Evolutionary conservation across 2,888 invertebrate genomes (phyloP).

Genomic region (Drosophila melanocephala): DNA sequence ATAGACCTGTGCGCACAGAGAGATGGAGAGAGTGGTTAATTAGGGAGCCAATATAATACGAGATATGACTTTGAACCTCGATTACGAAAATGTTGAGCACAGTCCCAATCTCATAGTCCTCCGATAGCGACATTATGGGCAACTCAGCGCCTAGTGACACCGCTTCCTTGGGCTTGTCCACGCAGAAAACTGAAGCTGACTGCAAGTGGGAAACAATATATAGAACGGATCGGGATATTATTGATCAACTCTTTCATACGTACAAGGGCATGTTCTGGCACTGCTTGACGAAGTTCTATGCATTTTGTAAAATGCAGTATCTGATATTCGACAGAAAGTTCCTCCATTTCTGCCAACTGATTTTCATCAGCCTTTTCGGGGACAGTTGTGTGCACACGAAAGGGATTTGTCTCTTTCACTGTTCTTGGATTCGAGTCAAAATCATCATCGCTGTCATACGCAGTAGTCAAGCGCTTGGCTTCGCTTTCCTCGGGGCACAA

Average conservation of each 20-base stretch:
- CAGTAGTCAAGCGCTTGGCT: too few relatives aligned
- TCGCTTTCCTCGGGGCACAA: too few relatives aligned
- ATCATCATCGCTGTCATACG: too few relatives aligned
- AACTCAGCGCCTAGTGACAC: neutral
- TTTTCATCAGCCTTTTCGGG: neutral
- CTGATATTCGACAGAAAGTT: neutral
- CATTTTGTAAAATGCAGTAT: too few relatives aligned
- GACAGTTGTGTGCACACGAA: neutral
- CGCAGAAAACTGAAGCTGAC: conserved; percentile 20
- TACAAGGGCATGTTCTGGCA: neutral
- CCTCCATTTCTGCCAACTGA: neutral
- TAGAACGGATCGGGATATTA: neutral
- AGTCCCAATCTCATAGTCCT: neutral
- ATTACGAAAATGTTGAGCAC: neutral
- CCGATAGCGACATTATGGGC: neutral
- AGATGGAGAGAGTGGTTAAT: neutral
- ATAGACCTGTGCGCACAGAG: conserved; percentile 24
- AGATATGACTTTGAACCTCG: conserved; percentile 6
- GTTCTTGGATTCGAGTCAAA: too few relatives aligned
- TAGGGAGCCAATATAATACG: neutral
- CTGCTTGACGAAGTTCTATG: neutral
- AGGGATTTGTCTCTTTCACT: too few relatives aligned
- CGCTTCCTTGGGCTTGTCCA: conserved; percentile 35
- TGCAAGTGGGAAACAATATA: conserved; percentile 7
- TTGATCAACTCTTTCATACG: neutral